Evolutionary conservation across 1,140 invertebrate genomes (phyloP).

Genomic region (Pachyrhynchus sulphureomaculatus): DNA sequence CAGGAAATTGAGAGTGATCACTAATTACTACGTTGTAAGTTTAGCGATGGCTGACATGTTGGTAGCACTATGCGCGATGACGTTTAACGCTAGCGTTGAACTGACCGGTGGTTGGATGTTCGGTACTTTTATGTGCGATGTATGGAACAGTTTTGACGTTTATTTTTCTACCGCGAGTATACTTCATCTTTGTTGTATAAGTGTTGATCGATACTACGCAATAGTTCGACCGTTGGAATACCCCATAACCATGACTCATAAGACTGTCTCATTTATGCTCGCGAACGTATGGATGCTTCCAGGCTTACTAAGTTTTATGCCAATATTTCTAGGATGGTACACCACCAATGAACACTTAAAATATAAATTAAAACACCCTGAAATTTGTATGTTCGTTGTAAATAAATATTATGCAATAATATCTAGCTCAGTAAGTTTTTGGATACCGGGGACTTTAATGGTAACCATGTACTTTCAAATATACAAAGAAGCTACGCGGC

Average conservation of each 20-base stretch:
- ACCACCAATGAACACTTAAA: constrained; percentile 77
- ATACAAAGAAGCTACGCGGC: constrained; percentile 86
- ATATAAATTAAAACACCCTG: constrained; percentile 66
- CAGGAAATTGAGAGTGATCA: constrained; percentile 77
- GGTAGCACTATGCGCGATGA: constrained; percentile 91
- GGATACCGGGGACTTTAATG: constrained; percentile 95
- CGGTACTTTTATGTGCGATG: constrained; percentile 85
- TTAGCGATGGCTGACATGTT: constrained; percentile 88
- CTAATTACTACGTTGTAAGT: constrained; percentile 94
- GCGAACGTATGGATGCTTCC: constrained; percentile 89
- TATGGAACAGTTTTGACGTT: constrained; percentile 94
- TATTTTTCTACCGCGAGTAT: constrained; percentile 95
- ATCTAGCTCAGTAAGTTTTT: constrained; percentile 90
- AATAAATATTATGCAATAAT: constrained; percentile 88
- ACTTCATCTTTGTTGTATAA: constrained; percentile 92
- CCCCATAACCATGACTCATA: constrained; percentile 82
- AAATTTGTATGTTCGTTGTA: constrained; percentile 83
- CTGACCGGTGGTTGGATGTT: constrained; percentile 84
- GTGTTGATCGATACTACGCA: constrained; percentile 89
- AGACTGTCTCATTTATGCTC: constrained; percentile 78
- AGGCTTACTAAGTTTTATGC: constrained; percentile 90
- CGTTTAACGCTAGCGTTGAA: constrained; percentile 90
- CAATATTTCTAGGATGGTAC: constrained; percentile 92
- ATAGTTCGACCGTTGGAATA: constrained; percentile 88
- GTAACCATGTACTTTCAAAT: constrained; percentile 88